Base-by-base conservation (phyloP, 2,888 invertebrate genomes). In the Shargacucullia verbasci region DNA sequence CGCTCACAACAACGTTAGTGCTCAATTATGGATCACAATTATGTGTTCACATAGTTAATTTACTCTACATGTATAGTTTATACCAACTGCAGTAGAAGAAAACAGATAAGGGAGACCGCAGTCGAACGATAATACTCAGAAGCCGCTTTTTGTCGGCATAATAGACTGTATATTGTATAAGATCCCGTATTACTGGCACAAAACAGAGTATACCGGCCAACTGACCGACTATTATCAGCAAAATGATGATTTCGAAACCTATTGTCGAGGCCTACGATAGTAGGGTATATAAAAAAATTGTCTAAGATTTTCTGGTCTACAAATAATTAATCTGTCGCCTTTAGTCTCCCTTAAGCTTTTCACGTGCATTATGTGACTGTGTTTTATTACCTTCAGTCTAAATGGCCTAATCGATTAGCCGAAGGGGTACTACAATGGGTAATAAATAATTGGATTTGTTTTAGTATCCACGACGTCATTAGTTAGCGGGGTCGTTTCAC, bases 401-500 rank as follows among this genome's bases (percentile, higher is more conserved):
- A 67, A 70, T 62, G 40, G 40, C n/a, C 38, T 53, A 58, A 72
- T 71, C 61, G 59, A 68, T 75, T 75, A 59, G 37, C 40, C 44
- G 48, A 39, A 49, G 47, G 43, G 70, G 50, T 49, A 68, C 45
- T 20, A 67, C 59, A 64, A 61, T 64, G 41, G 55, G 33, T 38
- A 64, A 62, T 73, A 70, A 56, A 70, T 48, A 57, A 38, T 56
- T 46, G 45, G 57, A 62, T 59, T 57, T 46, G 54, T 59, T 59
- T 63, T 53, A 59, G 47, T 57, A 56, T 53, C 46, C 43, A 14
- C 53, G 50, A 31, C 38, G 50, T 59, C 56, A 64, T 73, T 65
- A 73, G 50, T 61, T 46, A 38, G 44, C 14, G 13, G 20, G 14
- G 31, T 41, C n/a, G 20, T 38, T 62, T 14, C 31, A 25, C 52